Evolutionary conservation across 1,140 invertebrate genomes (phyloP).

Genomic region (Branchinecta lynchi): DNA sequence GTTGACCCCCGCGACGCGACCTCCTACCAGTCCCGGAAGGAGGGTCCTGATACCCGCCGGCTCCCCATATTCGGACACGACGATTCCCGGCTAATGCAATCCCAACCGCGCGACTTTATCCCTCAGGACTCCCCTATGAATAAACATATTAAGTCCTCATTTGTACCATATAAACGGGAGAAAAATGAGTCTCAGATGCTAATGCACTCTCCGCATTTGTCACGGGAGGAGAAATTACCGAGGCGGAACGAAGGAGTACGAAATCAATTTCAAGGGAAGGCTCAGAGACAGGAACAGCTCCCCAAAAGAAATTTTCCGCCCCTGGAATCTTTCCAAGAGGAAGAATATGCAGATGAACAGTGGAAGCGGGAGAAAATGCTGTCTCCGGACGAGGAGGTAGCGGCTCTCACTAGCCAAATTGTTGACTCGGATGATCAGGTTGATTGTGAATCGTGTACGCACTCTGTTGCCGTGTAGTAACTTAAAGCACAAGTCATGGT

Average conservation of each 20-base stretch:
- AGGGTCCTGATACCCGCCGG: neutral
- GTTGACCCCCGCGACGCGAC: neutral
- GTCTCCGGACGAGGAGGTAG: conserved; percentile 19
- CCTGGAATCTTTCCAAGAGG: neutral
- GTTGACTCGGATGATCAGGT: neutral
- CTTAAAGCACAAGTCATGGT: neutral
- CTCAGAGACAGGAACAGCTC: neutral
- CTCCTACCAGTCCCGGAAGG: neutral
- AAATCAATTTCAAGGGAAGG: neutral
- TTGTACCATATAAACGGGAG: neutral
- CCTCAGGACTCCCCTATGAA: neutral
- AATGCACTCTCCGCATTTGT: neutral
- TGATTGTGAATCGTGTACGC: neutral
- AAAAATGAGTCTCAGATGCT: neutral
- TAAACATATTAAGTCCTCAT: conserved; percentile 4
- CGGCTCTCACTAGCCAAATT: conserved; percentile 19
- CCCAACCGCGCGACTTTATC: neutral
- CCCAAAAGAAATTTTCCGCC: neutral
- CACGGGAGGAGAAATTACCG: neutral
- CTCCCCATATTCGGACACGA: neutral
- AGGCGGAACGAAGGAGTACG: neutral
- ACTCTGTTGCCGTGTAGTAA: neutral
- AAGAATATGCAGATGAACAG: neutral
- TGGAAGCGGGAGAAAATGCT: neutral
- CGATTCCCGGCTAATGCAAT: neutral